Base-by-base conservation (phyloP, 2,797 vertebrate species). In the Apodemus agrarius region DNA sequence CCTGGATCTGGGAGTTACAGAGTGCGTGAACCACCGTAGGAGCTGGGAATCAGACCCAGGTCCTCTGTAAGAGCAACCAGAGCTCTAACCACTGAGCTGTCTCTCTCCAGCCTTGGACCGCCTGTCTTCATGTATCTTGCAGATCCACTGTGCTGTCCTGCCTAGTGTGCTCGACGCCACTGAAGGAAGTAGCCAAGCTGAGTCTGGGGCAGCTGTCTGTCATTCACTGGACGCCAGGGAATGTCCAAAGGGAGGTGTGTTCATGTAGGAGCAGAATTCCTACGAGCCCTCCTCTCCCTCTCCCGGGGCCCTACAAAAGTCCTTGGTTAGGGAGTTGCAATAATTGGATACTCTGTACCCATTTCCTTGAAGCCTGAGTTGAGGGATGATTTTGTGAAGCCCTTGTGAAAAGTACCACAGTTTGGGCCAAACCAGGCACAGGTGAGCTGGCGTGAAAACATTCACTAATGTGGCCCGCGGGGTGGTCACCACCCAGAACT, bases 281-380 rank as follows among this genome's bases (percentile, higher is more conserved):
- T 40, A 24, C 0, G 34, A 91, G n/a, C 2, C 10, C 6, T 3
- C 34, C 43, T 52, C 11, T 43, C 3, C 34, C 43, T 52, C 11
- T 81, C 54, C 74, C 31, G 0, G 34, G 1, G 1, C 26, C 74
- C 24, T 79, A 57, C 74, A 80, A 4, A 83, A 46, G 49, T 24
- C 22, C 0, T 34, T 54, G 21, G 34, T 43, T 81, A 59, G 3
- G 34, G 2, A 22, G 0, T 49, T 40, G 0, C 54, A 29, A 6
- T 10, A n/a, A 63, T 11, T 83, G 34, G 75, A 54, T 26, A n/a
- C 8, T 49, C 79, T 82, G 49, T 17, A n/a, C 17, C 29, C 29
- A 17, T 86, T 76, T 92, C 29, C 16, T 54, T 81, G 34, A 69
- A 82, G 22, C 72, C 17, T 83, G 22, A 92, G 72, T 29, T 65